Conservation (phyloP, 2,113 vertebrate genomes). For the Bujurquina vittata region DNA sequence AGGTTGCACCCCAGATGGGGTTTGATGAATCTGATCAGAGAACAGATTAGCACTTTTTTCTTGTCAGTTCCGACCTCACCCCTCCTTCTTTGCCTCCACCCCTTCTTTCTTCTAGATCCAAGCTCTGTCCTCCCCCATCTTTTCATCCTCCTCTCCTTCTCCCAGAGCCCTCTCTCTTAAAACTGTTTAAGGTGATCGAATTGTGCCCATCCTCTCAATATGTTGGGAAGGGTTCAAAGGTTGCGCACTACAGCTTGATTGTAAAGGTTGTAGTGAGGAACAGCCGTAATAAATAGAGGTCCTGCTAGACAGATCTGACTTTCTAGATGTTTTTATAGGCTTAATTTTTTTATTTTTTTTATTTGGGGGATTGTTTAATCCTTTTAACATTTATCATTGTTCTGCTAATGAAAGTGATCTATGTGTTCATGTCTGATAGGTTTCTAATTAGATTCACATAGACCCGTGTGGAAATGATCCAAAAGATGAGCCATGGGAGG, state of each 20-base stretch:
- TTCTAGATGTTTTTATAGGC: constrained; percentile 50
- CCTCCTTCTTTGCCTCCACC: constrained; percentile 24
- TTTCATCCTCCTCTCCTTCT: constrained; percentile 56
- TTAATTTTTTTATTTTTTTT: constrained; percentile 26
- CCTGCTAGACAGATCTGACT: constrained; percentile 59
- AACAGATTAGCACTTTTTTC: constrained; percentile 74
- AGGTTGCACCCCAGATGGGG: constrained; percentile 64
- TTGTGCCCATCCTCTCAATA: constrained; percentile 71
- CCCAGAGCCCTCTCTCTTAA: constrained; percentile 67
- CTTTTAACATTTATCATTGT: constrained; percentile 65
- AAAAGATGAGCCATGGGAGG: constrained; percentile 41
- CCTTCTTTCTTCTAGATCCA: constrained; percentile 36
- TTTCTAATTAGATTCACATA: constrained; percentile 70
- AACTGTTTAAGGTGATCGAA: constrained; percentile 82
- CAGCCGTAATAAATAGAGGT: constrained; percentile 68
- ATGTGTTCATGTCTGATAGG: constrained; percentile 65
- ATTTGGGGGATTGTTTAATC: constrained; percentile 49
- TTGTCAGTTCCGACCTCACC: constrained; percentile 54
- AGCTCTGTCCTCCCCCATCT: constrained; percentile 39
- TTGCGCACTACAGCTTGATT: constrained; percentile 75
- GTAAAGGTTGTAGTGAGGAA: constrained; percentile 52
- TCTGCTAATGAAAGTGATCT: constrained; percentile 72
- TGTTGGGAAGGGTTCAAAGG: constrained; percentile 74
- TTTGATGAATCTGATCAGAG: constrained; percentile 68
- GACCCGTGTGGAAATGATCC: constrained; percentile 61